Percentiles rank a stretch among this genome's conserved stretches.
phyloP scores from a whole-genome alignment of 2,888 invertebrate genomes.

The Machimus atricapillus region DNA sequence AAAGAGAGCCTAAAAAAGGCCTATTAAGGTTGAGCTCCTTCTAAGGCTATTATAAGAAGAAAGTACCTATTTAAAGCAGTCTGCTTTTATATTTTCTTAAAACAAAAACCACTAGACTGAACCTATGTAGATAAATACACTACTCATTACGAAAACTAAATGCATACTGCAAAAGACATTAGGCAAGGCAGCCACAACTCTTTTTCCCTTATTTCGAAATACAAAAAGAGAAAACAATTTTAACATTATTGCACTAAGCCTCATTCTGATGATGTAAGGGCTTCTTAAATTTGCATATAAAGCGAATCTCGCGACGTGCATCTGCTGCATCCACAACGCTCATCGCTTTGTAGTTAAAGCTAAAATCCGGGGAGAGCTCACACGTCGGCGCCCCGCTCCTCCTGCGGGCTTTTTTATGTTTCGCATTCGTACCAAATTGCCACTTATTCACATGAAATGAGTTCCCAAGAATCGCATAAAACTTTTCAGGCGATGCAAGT shows the following conservation, averaged over 20 bases:
- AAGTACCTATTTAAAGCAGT: too few species aligned
- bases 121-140: background rate
- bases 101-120: background rate
- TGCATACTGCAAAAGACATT: background rate
- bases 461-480: conserved; percentile 20
- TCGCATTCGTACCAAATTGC: conserved; percentile 1
- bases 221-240: background rate
- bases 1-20: too few species aligned
- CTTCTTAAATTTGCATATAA: background rate
- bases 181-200: background rate
- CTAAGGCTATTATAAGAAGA: too few species aligned
- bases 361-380: background rate
- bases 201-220: background rate
- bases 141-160: background rate
- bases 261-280: background rate
- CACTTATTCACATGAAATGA: conserved; percentile 23
- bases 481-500: background rate
- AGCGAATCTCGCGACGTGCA: background rate
- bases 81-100: background rate
- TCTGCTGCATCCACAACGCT: background rate
- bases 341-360: background rate
- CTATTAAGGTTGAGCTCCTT: too few species aligned
- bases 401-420: background rate
- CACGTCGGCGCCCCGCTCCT: background rate
- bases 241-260: background rate